Percentiles rank a stretch among this genome's conserved stretches.
phyloP scores from a whole-genome alignment of 37 sponge, comb jelly and placozoan genomes.

The Eunapius fragilis region DNA sequence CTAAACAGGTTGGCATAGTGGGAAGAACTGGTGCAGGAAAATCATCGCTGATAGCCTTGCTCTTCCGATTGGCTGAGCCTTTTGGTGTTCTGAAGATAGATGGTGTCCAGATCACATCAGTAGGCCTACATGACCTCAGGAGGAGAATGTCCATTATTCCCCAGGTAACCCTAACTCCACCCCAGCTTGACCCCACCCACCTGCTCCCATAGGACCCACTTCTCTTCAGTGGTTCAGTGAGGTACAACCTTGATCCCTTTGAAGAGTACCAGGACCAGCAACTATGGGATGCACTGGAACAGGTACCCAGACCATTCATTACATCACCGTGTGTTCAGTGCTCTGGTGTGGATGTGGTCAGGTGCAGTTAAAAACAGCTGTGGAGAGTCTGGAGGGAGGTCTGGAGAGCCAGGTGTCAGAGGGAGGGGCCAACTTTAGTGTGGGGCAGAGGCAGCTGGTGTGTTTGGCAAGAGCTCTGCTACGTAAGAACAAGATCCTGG shows the following conservation, averaged over 20 bases:
- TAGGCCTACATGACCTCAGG: constrained; percentile 85
- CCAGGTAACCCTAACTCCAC: constrained; percentile 22
- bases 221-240: constrained; percentile 87
- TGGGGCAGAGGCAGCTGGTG: constrained; percentile 86
- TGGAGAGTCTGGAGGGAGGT: constrained; percentile 54
- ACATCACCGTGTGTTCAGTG: neutral
- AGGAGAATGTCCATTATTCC: constrained; percentile 89
- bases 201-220: constrained; percentile 71
- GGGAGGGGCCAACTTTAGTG: constrained; percentile 86
- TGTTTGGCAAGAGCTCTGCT: constrained; percentile 87
- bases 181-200: neutral
- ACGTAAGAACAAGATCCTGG: constrained; percentile 73
- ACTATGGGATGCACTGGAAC: constrained; percentile 82
- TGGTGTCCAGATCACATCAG: constrained; percentile 60
- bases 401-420: constrained; percentile 67
- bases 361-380: constrained; percentile 76
- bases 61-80: constrained; percentile 90
- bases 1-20: constrained; percentile 81
- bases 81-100: constrained; percentile 75
- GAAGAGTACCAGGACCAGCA: constrained; percentile 62
- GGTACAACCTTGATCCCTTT: constrained; percentile 94
- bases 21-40: constrained; percentile 97
- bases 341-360: neutral
- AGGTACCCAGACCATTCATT: constrained; percentile 35
- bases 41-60: constrained; percentile 79